These are phyloP conservation scores for Psylliodes chrysocephalus DNA, from an alignment of 2,888 invertebrate genomes.

Conservation along the genomic window DNA sequence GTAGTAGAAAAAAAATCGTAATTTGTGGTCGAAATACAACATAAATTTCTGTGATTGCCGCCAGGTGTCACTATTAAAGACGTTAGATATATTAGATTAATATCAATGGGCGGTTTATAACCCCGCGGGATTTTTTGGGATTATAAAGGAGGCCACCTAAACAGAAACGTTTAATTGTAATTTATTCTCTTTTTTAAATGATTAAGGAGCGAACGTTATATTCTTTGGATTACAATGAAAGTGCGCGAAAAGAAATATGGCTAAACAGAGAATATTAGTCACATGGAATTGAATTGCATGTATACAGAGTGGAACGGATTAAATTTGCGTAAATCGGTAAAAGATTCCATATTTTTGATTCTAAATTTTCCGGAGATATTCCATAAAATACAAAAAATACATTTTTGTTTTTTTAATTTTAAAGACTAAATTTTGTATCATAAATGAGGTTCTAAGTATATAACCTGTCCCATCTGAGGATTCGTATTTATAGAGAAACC, in stretches of 20 bases:
- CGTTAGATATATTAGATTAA: conserved; percentile 46
- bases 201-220: not conserved
- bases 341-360: too few species aligned
- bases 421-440: too few species aligned
- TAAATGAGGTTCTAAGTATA: too few species aligned
- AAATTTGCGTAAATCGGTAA: too few species aligned
- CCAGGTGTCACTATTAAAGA: conserved; percentile 45
- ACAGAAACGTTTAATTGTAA: conserved; percentile 21
- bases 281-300: too few species aligned
- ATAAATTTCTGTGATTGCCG: conserved; percentile 46
- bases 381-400: too few species aligned
- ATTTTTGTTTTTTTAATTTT: too few species aligned
- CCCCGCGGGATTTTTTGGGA: conserved; percentile 20
- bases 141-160: conserved; percentile 25
- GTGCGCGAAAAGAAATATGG: not conserved
- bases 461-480: too few species aligned
- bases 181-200: conserved; percentile 14
- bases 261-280: too few species aligned
- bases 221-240: not conserved
- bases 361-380: too few species aligned
- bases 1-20: conserved; percentile 44
- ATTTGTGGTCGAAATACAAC: conserved; percentile 45
- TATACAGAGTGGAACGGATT: too few species aligned
- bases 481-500: too few species aligned
- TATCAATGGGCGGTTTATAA: conserved; percentile 39